Base-by-base conservation (phyloP, 2,888 invertebrate genomes). In the Sphaerophoria taeniata region DNA sequence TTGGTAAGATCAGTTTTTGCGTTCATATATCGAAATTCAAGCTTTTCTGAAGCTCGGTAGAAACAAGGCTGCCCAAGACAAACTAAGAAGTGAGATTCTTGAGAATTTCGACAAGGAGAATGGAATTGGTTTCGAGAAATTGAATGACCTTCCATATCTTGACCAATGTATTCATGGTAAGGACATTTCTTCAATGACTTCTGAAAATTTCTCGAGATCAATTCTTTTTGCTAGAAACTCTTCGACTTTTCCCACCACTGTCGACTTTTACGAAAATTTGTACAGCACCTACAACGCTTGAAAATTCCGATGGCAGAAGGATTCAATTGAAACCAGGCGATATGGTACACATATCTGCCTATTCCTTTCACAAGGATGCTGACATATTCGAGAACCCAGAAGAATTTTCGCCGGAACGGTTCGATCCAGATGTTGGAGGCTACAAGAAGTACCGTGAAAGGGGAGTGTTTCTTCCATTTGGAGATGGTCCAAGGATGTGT, bases 401-500 rank as follows among this genome's bases (percentile, higher is more conserved):
- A 7, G 81, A 88, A 12, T 90, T 89, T 76, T 80, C 88, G 67
- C 90, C 90, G 0, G 90, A 90, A 49, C 84, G 90, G 6, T 90
- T 90, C 65, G 87, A 87, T 70, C 71, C 82, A 3, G 88, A 88
- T 14, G 72, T 88, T 36, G 89, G 89, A 43, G 89, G 89, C 2
- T 73, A 87, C 0, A 87, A 87, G 14, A 88, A 88, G 24, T 89
- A 88, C 63, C 87, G 85, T 4, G 89, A 90, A 14, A 87, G 88
- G 87, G 90, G 89, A 7, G 88, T 87, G 0, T 90, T 89, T 75
- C 58, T 90, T 24, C 89, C 90, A 0, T 90, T 90, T 72, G 90
- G 90, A 0, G 89, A 89, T 88, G 90, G 90, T 2, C 90, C 90
- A 0, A 80, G 90, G 72, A 89, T 88, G 65, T 90, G 90, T 74